A percentile compares a stretch with the other conserved stretches of the same genome.
These are phyloP conservation scores for Cynopterus sphinx DNA, from an alignment of 2,797 vertebrate species.

Conservation along the genomic window DNA sequence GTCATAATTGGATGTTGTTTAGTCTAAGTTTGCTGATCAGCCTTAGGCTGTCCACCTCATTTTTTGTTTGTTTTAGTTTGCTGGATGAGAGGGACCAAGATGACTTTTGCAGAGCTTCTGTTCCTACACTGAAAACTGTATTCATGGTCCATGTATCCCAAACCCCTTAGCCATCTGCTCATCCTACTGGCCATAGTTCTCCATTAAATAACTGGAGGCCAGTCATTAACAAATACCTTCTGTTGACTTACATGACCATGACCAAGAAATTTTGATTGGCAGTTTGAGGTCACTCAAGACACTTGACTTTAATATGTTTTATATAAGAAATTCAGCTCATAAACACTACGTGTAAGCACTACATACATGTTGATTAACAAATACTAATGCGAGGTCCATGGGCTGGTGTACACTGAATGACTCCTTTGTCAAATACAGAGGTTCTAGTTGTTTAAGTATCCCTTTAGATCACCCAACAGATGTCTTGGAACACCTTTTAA, in stretches of 20 bases:
- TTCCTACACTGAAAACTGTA: neutral
- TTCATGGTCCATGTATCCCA: slow-evolving; percentile 43
- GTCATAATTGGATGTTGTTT: neutral
- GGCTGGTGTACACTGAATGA: neutral
- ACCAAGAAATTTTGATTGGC: slow-evolving; percentile 16
- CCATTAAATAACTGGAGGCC: slow-evolving; percentile 57
- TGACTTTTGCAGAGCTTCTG: neutral
- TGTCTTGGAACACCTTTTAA: neutral
- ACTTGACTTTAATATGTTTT: slow-evolving; percentile 4
- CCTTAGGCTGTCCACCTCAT: neutral
- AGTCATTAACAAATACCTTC: slow-evolving; percentile 56
- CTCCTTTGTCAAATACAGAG: neutral
- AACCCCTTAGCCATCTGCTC: slow-evolving; percentile 68
- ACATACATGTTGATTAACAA: neutral
- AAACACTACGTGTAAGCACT: neutral
- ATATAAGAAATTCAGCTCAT: neutral
- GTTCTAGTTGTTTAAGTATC: neutral
- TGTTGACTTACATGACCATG: slow-evolving; percentile 36
- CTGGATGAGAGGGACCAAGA: neutral
- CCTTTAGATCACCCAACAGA: neutral
- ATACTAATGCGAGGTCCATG: neutral
- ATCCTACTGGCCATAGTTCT: slow-evolving; percentile 8
- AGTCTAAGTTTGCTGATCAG: neutral
- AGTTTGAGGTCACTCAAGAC: slow-evolving; percentile 29
- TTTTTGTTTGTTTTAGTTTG: neutral